Conservation (phyloP, 2,888 invertebrate genomes). For the Argyresthia albistria region DNA sequence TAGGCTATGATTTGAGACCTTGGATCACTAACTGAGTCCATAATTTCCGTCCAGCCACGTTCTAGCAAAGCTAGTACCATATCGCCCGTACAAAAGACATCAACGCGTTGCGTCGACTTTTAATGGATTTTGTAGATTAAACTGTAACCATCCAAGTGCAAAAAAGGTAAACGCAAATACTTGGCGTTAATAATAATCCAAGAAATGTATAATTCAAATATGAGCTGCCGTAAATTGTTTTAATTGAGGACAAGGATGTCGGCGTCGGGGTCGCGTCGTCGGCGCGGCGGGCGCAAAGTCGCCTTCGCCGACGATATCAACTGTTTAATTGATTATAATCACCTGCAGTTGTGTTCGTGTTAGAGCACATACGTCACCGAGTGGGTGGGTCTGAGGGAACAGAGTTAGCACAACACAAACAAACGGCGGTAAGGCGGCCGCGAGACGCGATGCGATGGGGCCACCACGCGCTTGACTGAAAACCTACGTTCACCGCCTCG, state of each 20-base stretch:
- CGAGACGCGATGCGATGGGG: slow-evolving; percentile 21
- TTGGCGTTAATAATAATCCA: slow-evolving; percentile 9
- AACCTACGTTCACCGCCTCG: slow-evolving; percentile 46
- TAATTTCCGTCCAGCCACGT: background rate
- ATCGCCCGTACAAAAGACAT: slow-evolving; percentile 10
- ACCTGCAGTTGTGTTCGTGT: slow-evolving; percentile 22
- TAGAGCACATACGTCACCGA: background rate
- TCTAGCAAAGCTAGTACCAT: background rate
- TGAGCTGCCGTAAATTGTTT: slow-evolving; percentile 53
- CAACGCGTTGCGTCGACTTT: slow-evolving; percentile 9
- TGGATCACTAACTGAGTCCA: background rate
- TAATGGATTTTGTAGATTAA: background rate
- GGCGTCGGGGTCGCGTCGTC: slow-evolving; percentile 28
- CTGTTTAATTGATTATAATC: slow-evolving; percentile 29
- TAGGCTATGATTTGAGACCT: background rate
- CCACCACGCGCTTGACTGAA: slow-evolving; percentile 57
- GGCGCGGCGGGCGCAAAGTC: slow-evolving; percentile 17
- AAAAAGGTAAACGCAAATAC: slow-evolving; percentile 6
- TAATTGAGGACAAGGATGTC: slow-evolving; percentile 66
- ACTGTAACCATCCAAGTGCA: background rate
- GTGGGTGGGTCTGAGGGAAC: background rate
- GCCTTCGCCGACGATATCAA: slow-evolving; percentile 12
- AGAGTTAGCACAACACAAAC: background rate
- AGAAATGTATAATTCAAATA: slow-evolving; percentile 47
- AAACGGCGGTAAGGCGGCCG: background rate